Evolutionary conservation across 2,797 vertebrate genomes (phyloP).

Genomic region (Hozukius guyotensis): DNA sequence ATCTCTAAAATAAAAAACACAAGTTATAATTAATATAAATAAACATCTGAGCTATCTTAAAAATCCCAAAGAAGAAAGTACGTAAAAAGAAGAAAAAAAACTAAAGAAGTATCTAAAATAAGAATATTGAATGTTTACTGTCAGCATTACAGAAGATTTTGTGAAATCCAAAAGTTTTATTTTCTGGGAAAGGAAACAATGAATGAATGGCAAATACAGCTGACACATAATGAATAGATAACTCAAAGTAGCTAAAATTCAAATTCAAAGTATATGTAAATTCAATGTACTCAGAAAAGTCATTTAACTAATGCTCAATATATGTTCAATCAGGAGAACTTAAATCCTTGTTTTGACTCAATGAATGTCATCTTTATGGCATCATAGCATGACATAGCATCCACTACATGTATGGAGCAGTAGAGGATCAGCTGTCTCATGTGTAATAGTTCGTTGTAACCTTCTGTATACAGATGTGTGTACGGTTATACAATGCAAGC

Average conservation of each 20-base stretch:
- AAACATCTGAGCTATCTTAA: neutral
- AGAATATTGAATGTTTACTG: neutral
- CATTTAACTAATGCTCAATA: neutral
- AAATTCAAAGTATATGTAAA: neutral
- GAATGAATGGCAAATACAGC: neutral
- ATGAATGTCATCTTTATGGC: neutral
- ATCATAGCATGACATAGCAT: neutral
- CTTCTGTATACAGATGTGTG: conserved; percentile 47
- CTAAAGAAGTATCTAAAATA: neutral
- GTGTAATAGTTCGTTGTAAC: conserved; percentile 37
- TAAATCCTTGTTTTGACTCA: neutral
- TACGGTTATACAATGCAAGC: conserved; percentile 23
- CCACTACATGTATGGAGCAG: neutral
- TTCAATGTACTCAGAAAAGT: neutral
- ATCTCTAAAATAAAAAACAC: neutral
- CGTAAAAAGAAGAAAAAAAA: too few species aligned
- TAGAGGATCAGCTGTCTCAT: neutral
- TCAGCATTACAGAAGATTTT: neutral
- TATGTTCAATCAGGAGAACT: neutral
- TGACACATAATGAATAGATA: neutral
- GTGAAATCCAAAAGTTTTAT: neutral
- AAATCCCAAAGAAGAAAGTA: neutral
- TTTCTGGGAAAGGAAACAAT: neutral
- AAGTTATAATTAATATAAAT: neutral
- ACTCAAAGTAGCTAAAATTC: neutral